A percentile compares a stretch with the other conserved stretches of the same genome.
phyloP scores from a whole-genome alignment of 2,888 invertebrate species.

The Capitulum mitella region DNA sequence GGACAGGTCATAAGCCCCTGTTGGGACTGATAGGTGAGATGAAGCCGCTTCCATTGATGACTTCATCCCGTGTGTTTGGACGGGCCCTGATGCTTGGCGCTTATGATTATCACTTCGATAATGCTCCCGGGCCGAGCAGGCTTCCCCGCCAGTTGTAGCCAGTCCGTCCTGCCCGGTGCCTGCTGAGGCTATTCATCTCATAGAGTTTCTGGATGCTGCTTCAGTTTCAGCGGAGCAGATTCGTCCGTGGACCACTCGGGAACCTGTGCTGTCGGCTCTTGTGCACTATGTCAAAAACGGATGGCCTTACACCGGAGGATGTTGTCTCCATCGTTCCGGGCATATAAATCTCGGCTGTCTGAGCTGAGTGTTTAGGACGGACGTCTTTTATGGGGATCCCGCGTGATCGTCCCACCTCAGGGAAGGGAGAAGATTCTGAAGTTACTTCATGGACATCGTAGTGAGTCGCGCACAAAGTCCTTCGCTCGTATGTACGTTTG shows the following conservation, averaged over 20 bases:
- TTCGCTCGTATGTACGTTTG: background rate
- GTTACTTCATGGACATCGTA: background rate
- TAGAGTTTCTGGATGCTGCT: background rate
- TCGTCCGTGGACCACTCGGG: background rate
- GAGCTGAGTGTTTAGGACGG: no score
- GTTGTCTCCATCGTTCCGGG: background rate
- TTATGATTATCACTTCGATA: background rate
- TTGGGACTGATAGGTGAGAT: background rate
- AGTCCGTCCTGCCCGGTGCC: background rate
- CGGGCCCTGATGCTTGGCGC: background rate
- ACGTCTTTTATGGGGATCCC: background rate
- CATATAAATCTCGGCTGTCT: background rate
- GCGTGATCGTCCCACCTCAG: background rate
- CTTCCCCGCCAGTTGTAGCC: background rate
- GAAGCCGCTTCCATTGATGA: background rate
- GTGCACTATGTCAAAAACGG: background rate
- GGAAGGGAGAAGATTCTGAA: background rate
- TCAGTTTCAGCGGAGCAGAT: background rate
- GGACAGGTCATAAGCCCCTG: background rate
- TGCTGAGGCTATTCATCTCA: background rate
- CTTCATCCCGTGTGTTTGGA: background rate
- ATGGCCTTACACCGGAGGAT: background rate
- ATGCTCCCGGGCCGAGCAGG: background rate
- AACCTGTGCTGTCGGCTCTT: background rate
- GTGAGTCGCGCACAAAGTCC: background rate